Percentiles rank a stretch among this genome's conserved stretches.
These are phyloP conservation scores for Eucera pruinosa DNA, from an alignment of 2,888 invertebrate species.

Conservation along the genomic window DNA sequence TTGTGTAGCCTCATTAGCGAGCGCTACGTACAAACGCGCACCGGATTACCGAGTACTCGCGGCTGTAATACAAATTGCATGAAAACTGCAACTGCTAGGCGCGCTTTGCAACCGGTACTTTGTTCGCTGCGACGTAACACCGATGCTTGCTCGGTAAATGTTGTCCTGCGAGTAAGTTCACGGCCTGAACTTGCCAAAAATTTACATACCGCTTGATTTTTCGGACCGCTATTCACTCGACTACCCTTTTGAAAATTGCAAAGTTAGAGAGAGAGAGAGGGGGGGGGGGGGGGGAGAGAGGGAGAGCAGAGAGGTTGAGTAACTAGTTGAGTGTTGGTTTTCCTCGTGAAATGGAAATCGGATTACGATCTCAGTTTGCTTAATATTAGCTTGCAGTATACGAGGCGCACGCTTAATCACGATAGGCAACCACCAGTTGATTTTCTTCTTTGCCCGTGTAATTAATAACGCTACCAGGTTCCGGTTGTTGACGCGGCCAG, in stretches of 20 bases:
- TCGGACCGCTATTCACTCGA: background rate
- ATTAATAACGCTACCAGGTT: constrained; percentile 18
- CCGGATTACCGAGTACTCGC: constrained; percentile 77
- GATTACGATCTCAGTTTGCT: constrained; percentile 18
- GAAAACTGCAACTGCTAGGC: constrained; percentile 70
- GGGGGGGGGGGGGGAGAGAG: too few relatives aligned
- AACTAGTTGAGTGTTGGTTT: background rate
- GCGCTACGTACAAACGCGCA: constrained; percentile 70
- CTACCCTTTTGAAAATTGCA: background rate
- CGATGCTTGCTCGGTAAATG: constrained; percentile 14
- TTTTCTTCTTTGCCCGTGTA: constrained; percentile 22
- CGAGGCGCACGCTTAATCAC: constrained; percentile 13
- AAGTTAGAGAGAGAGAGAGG: too few relatives aligned
- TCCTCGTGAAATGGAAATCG: constrained; percentile 21
- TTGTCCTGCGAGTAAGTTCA: constrained; percentile 29
- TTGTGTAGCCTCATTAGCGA: constrained; percentile 79
- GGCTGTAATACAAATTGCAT: constrained; percentile 78
- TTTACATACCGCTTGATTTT: constrained; percentile 39
- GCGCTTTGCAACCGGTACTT: constrained; percentile 51
- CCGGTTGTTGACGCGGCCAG: background rate
- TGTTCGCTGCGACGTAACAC: constrained; percentile 41
- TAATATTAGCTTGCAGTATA: constrained; percentile 1
- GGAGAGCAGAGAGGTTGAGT: too few relatives aligned
- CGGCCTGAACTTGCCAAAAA: constrained; percentile 26
- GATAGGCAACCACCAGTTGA: constrained; percentile 54